A percentile compares a stretch with the other conserved stretches of the same genome.
These are phyloP conservation scores for Temnothorax ravouxi DNA, from an alignment of 2,888 invertebrate species.

Conservation along the genomic window DNA sequence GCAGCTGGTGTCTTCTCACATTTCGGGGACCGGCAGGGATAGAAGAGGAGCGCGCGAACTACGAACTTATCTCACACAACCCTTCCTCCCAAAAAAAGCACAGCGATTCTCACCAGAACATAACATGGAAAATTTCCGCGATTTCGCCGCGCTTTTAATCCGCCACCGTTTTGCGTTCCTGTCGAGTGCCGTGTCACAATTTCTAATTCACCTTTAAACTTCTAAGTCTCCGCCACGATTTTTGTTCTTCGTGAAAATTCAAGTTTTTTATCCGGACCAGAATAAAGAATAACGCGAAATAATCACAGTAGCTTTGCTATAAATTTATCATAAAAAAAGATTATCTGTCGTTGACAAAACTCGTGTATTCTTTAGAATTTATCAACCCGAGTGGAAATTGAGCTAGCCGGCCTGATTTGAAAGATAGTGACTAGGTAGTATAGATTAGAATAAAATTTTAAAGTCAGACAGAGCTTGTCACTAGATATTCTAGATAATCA, in stretches of 20 bases:
- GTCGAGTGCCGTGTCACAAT: slow-evolving; percentile 15
- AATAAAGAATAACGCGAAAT: background rate
- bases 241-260: background rate
- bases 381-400: too few species aligned
- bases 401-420: too few species aligned
- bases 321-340: background rate
- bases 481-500: too few species aligned
- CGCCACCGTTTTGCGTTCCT: slow-evolving; percentile 5
- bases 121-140: slow-evolving; percentile 37
- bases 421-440: too few species aligned
- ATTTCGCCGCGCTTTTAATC: slow-evolving; percentile 46
- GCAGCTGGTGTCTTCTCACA: slow-evolving; percentile 55
- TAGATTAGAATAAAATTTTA: too few species aligned
- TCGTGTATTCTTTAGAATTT: background rate
- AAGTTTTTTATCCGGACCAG: slow-evolving; percentile 15
- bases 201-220: slow-evolving; percentile 30
- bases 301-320: background rate
- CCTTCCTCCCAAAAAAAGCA: background rate
- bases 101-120: slow-evolving; percentile 5
- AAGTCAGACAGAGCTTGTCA: too few species aligned
- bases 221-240: background rate
- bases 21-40: background rate
- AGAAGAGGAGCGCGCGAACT: slow-evolving; percentile 15
- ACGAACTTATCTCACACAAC: slow-evolving; percentile 21
- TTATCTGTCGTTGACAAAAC: background rate